Conservation (phyloP, 1,140 invertebrate species). For the Caenorhabditis inopinata region DNA sequence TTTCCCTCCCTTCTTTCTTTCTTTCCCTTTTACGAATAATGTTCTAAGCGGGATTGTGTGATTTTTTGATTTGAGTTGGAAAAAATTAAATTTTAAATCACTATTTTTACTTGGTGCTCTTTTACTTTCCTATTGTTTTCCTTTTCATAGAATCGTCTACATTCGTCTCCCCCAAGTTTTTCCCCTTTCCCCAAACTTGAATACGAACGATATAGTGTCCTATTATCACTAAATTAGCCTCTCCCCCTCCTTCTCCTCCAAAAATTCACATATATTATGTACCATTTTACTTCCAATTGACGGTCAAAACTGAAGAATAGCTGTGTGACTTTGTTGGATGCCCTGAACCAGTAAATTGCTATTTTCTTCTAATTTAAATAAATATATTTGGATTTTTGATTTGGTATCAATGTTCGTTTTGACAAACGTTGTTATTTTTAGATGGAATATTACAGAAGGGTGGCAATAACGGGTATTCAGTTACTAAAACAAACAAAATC, state of each 20-base stretch:
- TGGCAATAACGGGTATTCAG: no score
- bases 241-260: not conserved
- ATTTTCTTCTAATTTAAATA: no score
- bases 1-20: not conserved
- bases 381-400: not conserved
- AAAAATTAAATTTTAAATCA: not conserved
- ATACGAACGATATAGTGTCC: slow-evolving; percentile 12
- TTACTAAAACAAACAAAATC: no score
- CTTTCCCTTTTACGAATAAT: not conserved
- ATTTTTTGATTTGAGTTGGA: not conserved
- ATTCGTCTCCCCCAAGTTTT: not conserved
- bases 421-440: no score
- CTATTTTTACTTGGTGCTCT: slow-evolving; percentile 23
- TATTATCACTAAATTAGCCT: not conserved
- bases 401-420: no score
- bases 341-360: not conserved
- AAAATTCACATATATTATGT: slow-evolving; percentile 10
- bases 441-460: no score
- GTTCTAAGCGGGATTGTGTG: slow-evolving; percentile 10
- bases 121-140: not conserved
- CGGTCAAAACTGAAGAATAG: not conserved
- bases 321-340: not conserved
- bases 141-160: no score
- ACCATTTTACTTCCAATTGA: not conserved
- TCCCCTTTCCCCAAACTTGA: not conserved